Evolutionary conservation across 2,113 vertebrate genomes (phyloP).

Genomic region (Eptesicus fuscus): DNA sequence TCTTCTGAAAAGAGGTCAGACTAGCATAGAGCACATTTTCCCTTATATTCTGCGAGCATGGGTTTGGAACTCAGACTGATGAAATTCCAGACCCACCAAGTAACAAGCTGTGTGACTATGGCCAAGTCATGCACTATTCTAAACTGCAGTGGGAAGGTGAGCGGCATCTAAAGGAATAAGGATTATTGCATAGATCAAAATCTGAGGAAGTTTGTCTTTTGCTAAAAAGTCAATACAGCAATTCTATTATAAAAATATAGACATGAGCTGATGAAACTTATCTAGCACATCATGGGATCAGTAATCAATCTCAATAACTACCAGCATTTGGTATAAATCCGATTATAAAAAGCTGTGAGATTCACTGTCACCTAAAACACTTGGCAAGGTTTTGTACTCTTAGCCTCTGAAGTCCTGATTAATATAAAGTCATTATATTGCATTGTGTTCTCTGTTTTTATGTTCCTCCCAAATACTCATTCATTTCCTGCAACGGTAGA

Average conservation of each 20-base stretch:
- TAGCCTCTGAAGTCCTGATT: not conserved
- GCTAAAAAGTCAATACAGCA: not conserved
- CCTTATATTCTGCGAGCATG: not conserved
- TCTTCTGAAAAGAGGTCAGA: not conserved
- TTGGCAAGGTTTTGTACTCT: conserved; percentile 10
- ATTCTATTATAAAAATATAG: not conserved
- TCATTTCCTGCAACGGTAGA: not conserved
- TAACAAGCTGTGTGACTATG: not conserved
- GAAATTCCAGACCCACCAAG: not conserved
- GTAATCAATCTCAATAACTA: not conserved
- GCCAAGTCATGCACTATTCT: not conserved
- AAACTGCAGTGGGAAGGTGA: not conserved
- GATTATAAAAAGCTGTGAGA: not conserved
- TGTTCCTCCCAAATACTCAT: not conserved
- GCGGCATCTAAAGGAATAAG: not conserved
- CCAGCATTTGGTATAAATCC: not conserved
- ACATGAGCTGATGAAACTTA: not conserved
- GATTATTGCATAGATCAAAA: not conserved
- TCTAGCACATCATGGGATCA: not conserved
- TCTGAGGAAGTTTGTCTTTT: not conserved
- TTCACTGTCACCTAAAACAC: not conserved
- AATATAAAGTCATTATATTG: not conserved
- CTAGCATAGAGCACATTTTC: not conserved
- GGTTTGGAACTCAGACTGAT: not conserved
- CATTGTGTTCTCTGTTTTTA: not conserved